Evolutionary conservation across 2,113 vertebrate genomes (phyloP).

Genomic region (Gymnarchus niloticus): DNA sequence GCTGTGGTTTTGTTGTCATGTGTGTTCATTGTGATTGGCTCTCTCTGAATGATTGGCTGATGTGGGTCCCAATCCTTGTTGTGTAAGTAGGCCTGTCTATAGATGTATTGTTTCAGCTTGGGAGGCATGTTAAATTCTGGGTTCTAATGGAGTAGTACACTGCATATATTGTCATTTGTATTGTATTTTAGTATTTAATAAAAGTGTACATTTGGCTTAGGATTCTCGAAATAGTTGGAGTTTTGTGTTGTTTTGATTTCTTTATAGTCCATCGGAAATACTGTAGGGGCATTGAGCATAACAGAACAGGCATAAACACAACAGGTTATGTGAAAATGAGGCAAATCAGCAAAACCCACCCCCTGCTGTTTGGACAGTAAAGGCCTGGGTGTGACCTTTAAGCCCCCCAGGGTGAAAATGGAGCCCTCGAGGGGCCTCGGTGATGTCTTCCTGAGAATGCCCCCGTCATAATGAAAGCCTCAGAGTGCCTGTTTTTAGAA

Average conservation of each 20-base stretch:
- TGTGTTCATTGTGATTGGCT: not conserved
- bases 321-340: not conserved
- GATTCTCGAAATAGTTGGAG: not conserved
- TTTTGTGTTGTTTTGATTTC: too few relatives aligned
- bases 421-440: too few relatives aligned
- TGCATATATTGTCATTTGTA: not conserved
- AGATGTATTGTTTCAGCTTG: not conserved
- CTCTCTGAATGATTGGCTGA: not conserved
- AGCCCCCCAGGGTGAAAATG: not conserved
- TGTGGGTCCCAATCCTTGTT: not conserved
- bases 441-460: too few relatives aligned
- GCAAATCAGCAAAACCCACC: not conserved
- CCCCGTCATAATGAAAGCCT: not conserved
- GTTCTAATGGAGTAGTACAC: not conserved
- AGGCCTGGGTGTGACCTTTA: not conserved
- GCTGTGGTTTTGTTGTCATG: too few relatives aligned
- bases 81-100: too few relatives aligned
- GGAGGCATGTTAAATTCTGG: not conserved
- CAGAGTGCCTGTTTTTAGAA: not conserved
- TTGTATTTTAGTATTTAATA: too few relatives aligned
- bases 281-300: too few relatives aligned
- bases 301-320: not conserved
- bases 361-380: not conserved
- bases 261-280: too few relatives aligned
- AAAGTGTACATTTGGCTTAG: not conserved